Evolutionary conservation across 2,797 vertebrate species (phyloP), one percentile per base, ranked within the genome.

Genomic region (Graptemys geographica): DNA sequence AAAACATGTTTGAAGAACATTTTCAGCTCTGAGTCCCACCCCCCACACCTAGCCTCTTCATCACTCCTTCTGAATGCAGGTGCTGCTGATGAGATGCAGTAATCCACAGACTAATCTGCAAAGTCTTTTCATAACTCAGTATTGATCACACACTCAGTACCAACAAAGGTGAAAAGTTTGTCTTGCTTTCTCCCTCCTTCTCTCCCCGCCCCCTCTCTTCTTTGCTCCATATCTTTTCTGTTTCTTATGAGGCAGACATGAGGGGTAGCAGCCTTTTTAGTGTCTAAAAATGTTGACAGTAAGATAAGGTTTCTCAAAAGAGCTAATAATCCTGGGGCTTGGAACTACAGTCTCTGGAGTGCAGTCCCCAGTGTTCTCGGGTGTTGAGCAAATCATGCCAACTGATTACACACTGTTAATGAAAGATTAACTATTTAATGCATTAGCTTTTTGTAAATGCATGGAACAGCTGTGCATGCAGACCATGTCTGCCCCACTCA

Each of bases 381-480:
- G 95, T 85, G 53, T 82, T 86, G 92, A 96, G 86, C 78, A 97
- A 98, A 95, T 97, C 91, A 92, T 97, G 90, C 86, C 95, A 96
- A 93, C 83, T 97, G 96, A 97, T 97, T 97, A 91, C 92, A 96
- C 83, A 94, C 55, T 94, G 90, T 96, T 97, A 97, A 97, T 96
- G 96, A 98, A 97, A 94, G 96, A 96, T 97, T 98, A 98, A 98
- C 96, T 94, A 86, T 98, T 97, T 96, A 89, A 93, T 94, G 93
- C 95, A 96, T 97, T 97, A 94, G 87, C 87, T 87, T 96, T 97
- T 97, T 94, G 85, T 90, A 93, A 86, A 84, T 88, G 82, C 94
- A 90, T 59, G 37, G 56, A 93, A 94, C 96, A 97, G 96, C 93
- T 97, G 97, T 92, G 89, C 57, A 93, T 85, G 90, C 91, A 95